phyloP scores from a whole-genome alignment of 2,113 vertebrate genomes.

The Grus americana region DNA sequence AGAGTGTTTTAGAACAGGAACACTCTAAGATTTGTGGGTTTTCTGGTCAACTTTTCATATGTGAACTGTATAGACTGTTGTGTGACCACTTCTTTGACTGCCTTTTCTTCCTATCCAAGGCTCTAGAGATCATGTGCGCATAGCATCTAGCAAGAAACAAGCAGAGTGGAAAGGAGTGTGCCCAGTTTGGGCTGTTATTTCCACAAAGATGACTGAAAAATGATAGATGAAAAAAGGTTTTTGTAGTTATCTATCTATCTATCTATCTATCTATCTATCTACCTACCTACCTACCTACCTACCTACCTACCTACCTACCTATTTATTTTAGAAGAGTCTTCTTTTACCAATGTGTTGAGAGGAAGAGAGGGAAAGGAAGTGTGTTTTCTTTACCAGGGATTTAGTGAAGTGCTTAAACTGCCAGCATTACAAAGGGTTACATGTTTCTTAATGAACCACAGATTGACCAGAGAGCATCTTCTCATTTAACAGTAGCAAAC shows the following conservation, averaged over 20 bases:
- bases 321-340: not conserved
- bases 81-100: not conserved
- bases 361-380: not conserved
- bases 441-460: not conserved
- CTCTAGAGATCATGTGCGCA: not conserved
- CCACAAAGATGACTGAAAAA: not conserved
- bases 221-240: not conserved
- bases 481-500: not conserved
- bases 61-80: not conserved
- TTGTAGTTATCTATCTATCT: not conserved
- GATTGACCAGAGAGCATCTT: not conserved
- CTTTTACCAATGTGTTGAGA: not conserved
- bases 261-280: not conserved
- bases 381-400: not conserved
- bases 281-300: not conserved
- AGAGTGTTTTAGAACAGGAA: not conserved
- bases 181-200: not conserved
- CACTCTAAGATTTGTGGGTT: not conserved
- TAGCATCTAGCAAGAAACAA: not conserved
- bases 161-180: not conserved
- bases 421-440: not conserved
- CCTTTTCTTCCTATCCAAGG: not conserved
- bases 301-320: no score
- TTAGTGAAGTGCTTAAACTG: not conserved
- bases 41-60: not conserved